Base-by-base conservation (phyloP, 2,888 invertebrate species). In the Dynastes maya region DNA sequence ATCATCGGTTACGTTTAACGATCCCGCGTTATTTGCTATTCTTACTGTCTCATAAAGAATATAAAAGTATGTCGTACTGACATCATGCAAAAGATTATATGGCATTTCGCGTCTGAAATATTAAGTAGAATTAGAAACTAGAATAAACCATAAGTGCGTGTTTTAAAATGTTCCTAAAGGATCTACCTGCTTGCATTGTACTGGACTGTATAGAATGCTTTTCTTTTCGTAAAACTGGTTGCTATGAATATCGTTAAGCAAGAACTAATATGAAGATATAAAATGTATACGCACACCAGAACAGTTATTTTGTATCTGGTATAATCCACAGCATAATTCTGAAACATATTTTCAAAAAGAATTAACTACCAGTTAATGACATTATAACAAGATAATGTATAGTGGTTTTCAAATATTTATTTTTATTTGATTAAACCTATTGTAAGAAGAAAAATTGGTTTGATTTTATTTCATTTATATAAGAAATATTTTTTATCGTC, bases 51-150 rank as follows among this genome's bases (percentile, higher is more conserved):
- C 70, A 45, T 79, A 79, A 32, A 79, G 40, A 40, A 70, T 22
- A 37, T 71, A 79, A 40, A 79, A 76, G 32, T 79, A 79, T 1
- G 79, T 79, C 40, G 76, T 76, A 61, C 49, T 64, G n/a, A 76
- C 70, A 37, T 79, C 64, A 22, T 67, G 61, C 40, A 70, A 55
- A 16, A 79, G 55, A 61, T 79, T 76, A 16, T 70, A 76, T 5
- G 79, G 76, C 79, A 79, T 79, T 29, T 76, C 49, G 1, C 1
- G n/a, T 40, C 79, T 79, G 37, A 32, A 78, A 64, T 32, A 22
- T 37, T 40, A 5, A 65, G 16, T 5, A 32, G 32, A 32, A 32
- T 32, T 32, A 55, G 22, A 55, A 55, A 27, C 5, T 32, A 32
- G 2, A 32, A 32, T 0, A 32, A 32, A 5, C 32, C 32, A 32